Evolutionary conservation across 2,888 invertebrate species (phyloP).

Genomic region (Rhaphigaster nebulosa): DNA sequence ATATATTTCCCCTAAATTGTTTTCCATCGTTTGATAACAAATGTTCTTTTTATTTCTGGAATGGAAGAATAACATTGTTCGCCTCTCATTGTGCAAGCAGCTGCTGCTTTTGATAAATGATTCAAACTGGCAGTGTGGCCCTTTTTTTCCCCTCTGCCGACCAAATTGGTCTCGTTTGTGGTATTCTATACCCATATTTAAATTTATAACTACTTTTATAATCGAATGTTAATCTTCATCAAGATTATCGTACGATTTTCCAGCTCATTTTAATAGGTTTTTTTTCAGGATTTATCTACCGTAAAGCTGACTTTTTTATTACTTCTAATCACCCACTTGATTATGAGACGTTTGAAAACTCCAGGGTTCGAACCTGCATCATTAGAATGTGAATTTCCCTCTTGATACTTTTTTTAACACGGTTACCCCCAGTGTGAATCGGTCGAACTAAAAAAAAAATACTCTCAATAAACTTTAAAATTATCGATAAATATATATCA

Average conservation of each 20-base stretch:
- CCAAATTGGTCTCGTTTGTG: constrained; percentile 3
- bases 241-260: neutral
- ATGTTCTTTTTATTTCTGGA: constrained; percentile 26
- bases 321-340: too few species aligned
- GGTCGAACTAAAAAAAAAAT: too few species aligned
- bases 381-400: too few species aligned
- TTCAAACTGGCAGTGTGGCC: neutral
- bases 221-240: neutral
- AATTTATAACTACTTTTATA: neutral
- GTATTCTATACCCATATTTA: neutral
- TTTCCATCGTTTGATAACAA: neutral
- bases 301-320: too few species aligned
- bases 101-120: constrained; percentile 32
- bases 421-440: too few species aligned
- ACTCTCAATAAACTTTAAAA: too few species aligned
- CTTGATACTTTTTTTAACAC: too few species aligned
- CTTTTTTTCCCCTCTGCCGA: neutral
- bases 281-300: too few species aligned
- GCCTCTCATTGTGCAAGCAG: neutral
- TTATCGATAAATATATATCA: too few species aligned
- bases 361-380: too few species aligned
- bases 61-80: constrained; percentile 9
- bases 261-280: too few species aligned
- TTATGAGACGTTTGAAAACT: too few species aligned
- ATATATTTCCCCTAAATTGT: neutral